A percentile compares a stretch with the other conserved stretches of the same genome.
Evolutionary conservation across 2,797 vertebrate genomes (phyloP).

Genomic region (Pelobates cultripes): DNA sequence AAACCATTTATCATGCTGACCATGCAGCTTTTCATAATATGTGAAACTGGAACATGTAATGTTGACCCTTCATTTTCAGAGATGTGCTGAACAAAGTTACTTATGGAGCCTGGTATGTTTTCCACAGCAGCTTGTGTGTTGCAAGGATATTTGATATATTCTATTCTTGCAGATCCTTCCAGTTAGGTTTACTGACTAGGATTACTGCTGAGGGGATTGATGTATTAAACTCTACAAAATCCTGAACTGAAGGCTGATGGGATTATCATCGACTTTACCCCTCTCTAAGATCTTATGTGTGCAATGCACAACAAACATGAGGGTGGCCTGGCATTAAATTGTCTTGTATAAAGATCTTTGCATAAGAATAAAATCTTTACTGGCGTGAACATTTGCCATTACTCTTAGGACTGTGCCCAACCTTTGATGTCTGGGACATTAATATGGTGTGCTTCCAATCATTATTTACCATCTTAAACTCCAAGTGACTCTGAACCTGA

Average conservation of each 20-base stretch:
- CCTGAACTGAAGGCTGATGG: not conserved
- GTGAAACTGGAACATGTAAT: too few relatives aligned
- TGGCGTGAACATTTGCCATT: constrained; percentile 10
- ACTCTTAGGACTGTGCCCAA: not conserved
- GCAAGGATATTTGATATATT: constrained; percentile 7
- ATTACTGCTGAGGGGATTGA: constrained; percentile 10
- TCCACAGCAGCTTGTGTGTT: not conserved
- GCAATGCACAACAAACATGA: not conserved
- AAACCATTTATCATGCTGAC: too few relatives aligned
- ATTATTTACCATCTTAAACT: constrained; percentile 36
- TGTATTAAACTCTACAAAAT: constrained; percentile 21
- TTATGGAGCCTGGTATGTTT: too few relatives aligned
- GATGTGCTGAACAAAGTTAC: too few relatives aligned
- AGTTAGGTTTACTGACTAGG: constrained; percentile 8
- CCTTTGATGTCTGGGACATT: constrained; percentile 3
- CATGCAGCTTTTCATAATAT: too few relatives aligned
- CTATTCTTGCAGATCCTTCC: constrained; percentile 19
- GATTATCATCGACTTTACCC: constrained; percentile 23
- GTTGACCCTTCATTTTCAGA: too few relatives aligned
- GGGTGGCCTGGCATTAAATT: constrained; percentile 16
- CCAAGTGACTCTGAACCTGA: constrained; percentile 26
- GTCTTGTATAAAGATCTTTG: constrained; percentile 2
- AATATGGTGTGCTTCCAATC: constrained; percentile 10
- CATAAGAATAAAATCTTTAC: constrained; percentile 9
- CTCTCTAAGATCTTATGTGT: constrained; percentile 14